These are phyloP conservation scores for Alcedo quadribrachys DNA, from an alignment of 2,797 vertebrate species.

Conservation along the genomic window DNA sequence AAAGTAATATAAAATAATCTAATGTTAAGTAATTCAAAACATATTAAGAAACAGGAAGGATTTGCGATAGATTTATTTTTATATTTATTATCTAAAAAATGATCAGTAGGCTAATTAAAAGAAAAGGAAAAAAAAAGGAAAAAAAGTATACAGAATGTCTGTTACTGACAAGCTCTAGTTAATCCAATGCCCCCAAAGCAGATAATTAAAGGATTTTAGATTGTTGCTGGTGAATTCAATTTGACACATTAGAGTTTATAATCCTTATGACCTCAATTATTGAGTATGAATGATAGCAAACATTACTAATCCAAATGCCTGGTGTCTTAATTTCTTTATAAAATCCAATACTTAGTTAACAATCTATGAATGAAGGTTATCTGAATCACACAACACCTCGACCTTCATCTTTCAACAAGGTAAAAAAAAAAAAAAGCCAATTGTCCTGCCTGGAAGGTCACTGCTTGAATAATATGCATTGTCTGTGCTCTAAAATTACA, in stretches of 20 bases:
- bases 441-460: not conserved
- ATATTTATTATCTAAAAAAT: not conserved
- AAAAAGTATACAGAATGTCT: not conserved
- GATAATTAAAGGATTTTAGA: constrained; percentile 71
- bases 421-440: not conserved
- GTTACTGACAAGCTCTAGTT: constrained; percentile 16
- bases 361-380: constrained; percentile 68
- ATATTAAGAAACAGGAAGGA: not conserved
- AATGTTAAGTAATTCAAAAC: not conserved
- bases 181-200: constrained; percentile 61
- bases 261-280: constrained; percentile 76
- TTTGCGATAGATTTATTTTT: not conserved
- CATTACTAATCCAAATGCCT: constrained; percentile 64
- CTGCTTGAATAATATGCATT: not conserved
- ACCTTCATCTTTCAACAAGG: not conserved
- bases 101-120: not conserved
- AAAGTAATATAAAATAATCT: too few relatives aligned
- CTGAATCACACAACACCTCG: constrained; percentile 35
- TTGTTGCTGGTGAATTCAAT: constrained; percentile 68
- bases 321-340: constrained; percentile 61
- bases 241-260: constrained; percentile 74
- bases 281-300: constrained; percentile 73
- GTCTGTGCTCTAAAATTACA: not conserved
- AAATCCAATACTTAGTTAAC: constrained; percentile 68
- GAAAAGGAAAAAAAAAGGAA: not conserved